Evolutionary conservation across 2,888 invertebrate species (phyloP).

Genomic region (Antheraea yamamai): DNA sequence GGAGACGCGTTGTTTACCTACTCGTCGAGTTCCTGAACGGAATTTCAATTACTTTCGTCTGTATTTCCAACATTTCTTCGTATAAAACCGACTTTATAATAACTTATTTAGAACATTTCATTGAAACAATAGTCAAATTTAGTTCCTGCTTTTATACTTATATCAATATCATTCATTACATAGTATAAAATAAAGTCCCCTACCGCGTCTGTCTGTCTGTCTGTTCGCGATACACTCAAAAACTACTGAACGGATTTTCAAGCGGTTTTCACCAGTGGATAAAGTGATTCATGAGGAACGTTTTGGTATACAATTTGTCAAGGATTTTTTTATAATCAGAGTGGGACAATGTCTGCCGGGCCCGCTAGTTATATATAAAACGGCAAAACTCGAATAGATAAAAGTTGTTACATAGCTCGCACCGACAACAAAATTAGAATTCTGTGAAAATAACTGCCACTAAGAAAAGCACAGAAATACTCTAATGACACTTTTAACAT

Average conservation of each 20-base stretch:
- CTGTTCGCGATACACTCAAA: too few species aligned
- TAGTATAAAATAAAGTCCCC: too few species aligned
- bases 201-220: too few species aligned
- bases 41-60: not conserved
- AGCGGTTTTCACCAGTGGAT: too few species aligned
- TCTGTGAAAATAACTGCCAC: not conserved
- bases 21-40: constrained; percentile 22
- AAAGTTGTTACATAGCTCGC: not conserved
- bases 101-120: not conserved
- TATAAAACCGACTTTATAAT: not conserved
- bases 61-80: not conserved
- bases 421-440: not conserved
- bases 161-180: too few species aligned
- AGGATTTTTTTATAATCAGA: too few species aligned
- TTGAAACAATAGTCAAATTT: not conserved
- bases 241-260: too few species aligned
- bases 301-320: too few species aligned
- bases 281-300: too few species aligned
- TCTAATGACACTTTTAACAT: not conserved
- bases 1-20: constrained; percentile 25
- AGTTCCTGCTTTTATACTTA: not conserved
- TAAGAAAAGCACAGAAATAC: not conserved
- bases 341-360: too few species aligned
- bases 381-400: not conserved
- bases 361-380: not conserved